Conservation (phyloP, 2,888 invertebrate species). For the Synanthedon formicaeformis region DNA sequence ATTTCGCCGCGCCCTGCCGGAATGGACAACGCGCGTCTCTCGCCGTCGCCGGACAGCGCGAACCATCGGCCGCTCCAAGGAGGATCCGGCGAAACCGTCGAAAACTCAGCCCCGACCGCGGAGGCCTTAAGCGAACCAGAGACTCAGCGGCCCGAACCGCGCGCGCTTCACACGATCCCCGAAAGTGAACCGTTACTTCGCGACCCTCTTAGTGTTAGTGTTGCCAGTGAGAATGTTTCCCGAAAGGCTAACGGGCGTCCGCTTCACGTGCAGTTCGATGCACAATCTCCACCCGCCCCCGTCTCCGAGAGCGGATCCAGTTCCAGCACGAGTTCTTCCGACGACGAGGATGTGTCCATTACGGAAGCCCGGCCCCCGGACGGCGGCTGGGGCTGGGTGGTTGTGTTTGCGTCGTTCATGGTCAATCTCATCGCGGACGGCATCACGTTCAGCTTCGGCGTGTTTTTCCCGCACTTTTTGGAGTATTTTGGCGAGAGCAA, state of each 20-base stretch:
- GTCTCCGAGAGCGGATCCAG: slow-evolving; percentile 45
- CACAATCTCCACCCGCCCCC: slow-evolving; percentile 52
- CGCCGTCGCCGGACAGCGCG: slow-evolving; percentile 53
- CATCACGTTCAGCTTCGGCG: slow-evolving; percentile 91
- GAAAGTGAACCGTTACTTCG: slow-evolving; percentile 54
- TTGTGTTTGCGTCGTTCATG: slow-evolving; percentile 89
- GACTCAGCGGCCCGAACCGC: slow-evolving; percentile 46
- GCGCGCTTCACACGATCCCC: slow-evolving; percentile 46
- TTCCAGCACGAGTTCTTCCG: slow-evolving; percentile 69
- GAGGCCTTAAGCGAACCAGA: slow-evolving; percentile 45
- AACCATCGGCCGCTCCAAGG: slow-evolving; percentile 54
- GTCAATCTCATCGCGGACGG: slow-evolving; percentile 93
- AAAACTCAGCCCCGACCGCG: slow-evolving; percentile 29
- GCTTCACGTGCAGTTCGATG: slow-evolving; percentile 73
- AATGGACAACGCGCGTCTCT: slow-evolving; percentile 57
- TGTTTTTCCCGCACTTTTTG: slow-evolving; percentile 87
- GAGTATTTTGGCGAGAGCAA: slow-evolving; percentile 87
- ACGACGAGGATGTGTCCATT: slow-evolving; percentile 73
- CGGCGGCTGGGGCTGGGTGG: slow-evolving; percentile 94
- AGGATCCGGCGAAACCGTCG: slow-evolving; percentile 55
- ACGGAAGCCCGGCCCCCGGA: slow-evolving; percentile 83
- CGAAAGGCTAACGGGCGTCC: slow-evolving; percentile 45
- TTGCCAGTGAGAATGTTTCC: slow-evolving; percentile 22
- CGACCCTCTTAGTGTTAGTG: slow-evolving; percentile 24
- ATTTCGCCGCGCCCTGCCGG: slow-evolving; percentile 47